Evolutionary conservation across 1,140 invertebrate species (phyloP), one percentile per base, ranked within the genome.

Genomic region (Bombus picipes): DNA sequence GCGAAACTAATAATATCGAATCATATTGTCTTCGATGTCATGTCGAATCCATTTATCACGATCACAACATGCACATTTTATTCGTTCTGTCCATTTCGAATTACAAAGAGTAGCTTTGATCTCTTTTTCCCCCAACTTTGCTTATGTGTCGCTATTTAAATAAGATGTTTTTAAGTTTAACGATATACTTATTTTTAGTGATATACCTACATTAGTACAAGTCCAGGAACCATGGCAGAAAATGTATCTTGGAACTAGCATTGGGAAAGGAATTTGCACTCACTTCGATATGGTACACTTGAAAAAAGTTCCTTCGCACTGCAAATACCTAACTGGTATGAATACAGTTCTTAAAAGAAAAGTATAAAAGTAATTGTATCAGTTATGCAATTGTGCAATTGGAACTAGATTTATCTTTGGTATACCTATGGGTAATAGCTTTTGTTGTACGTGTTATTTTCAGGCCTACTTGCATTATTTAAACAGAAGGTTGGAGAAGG

Each of bases 221-320:
- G 96, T 98, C 37, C 95, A 97, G 90, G 97, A 98, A 93, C 96
- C 96, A 81, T 97, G 97, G 96, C 97, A 98, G 92, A 97, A 97
- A 89, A 97, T 97, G 95, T 99, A 97, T 94, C 94, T 97, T 62
- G 98, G 98, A 41, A 96, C 97, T 18, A 97, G 97, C 91, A 96
- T 98, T 93, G 96, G 97, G 73, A 97, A 96, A 92, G 97, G 97
- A 74, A 96, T 97, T 15, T 96, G 97, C 86, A 97, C 97, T 41
- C 97, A 97, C 92, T 98, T 98, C 95, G 97, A 99, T 91, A 98
- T 99, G 96, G 97, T 98, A 83, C 98, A 99, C 93, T 95, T 99
- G 65, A 97, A 97, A 92, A 96, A 96, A 91, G 96, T 97, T 81
- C 98, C 98, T n/a, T 95, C 96, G 65, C 97, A 98, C 90, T 98